Base-by-base conservation (phyloP, 2,113 vertebrate genomes). In the Cavia aperea region DNA sequence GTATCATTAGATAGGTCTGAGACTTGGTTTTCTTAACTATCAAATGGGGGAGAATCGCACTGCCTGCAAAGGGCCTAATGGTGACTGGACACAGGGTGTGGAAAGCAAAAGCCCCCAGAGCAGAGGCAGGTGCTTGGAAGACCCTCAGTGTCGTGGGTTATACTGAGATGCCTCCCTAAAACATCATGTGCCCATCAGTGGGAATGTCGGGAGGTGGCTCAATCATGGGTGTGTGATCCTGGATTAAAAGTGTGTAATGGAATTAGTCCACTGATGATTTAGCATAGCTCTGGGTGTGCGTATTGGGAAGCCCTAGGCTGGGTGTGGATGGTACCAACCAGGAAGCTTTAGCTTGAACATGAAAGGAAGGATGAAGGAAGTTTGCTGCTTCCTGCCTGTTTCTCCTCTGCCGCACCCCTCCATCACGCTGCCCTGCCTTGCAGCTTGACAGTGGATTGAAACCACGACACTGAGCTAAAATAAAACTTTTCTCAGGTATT, bases 121-220 rank as follows among this genome's bases (percentile, higher is more conserved):
- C 7, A 7, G 24, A 60, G n/a, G 21, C 5, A 0, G 1, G 13
- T 1, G 1, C 19, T 62, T 8, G 39, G 12, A 63, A 18, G 51
- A 65, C 16, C n/a, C n/a, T 85, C 11, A 4, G 21, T 26, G 46
- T 18, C 51, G 46, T 77, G 73, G 43, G 26, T 77, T 31, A 31
- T 16, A 72, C 51, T 7, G 29, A 77, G 73, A 49, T 51, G 46
- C 31, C 24, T 15, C 43, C 12, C 26, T 75, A 75, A 49, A 3
- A 46, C 24, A 24, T 75, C 73, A 15, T 49, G 46, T 77, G 14
- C 73, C 51, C 73, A 49, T 77, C 49, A 14, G 46, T 18, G 26
- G 14, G 26, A 26, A 49, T 31, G 31, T 31, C 0, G 15, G 43
- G 46, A 77, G 26, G 26, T 77, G 73, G 26, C 26, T 77, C 14